A percentile compares a stretch with the other conserved stretches of the same genome.
Evolutionary conservation across 2,888 invertebrate species (phyloP).

Genomic region (Drosophila fulvimacula): DNA sequence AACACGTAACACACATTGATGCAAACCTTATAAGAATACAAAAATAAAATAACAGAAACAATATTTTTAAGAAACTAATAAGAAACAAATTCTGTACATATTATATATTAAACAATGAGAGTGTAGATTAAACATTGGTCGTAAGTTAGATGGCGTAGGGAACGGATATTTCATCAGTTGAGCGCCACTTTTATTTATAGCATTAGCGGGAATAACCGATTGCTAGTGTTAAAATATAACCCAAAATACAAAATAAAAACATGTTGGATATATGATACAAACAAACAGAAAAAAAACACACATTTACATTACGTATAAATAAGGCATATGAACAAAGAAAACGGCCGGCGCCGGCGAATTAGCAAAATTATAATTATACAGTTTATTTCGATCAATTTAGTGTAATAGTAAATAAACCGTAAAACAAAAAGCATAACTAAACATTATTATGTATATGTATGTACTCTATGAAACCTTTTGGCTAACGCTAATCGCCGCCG

Average conservation of each 20-base stretch:
- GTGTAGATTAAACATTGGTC: conserved; percentile 48
- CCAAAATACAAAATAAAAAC: conserved; percentile 48
- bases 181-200: conserved; percentile 57
- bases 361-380: conserved; percentile 63
- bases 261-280: conserved; percentile 58
- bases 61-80: conserved; percentile 44
- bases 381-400: conserved; percentile 66
- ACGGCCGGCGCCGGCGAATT: conserved; percentile 60
- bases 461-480: conserved; percentile 11
- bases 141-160: conserved; percentile 47
- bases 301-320: conserved; percentile 32
- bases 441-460: conserved; percentile 25
- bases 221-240: conserved; percentile 63
- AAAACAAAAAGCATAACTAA: conserved; percentile 48
- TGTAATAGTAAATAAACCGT: conserved; percentile 76
- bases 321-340: conserved; percentile 44
- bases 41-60: conserved; percentile 36
- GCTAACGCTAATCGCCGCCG: conserved; percentile 52
- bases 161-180: conserved; percentile 24
- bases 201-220: conserved; percentile 49
- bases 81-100: conserved; percentile 46
- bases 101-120: conserved; percentile 49
- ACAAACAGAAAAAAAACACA: conserved; percentile 23
- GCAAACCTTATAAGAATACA: conserved; percentile 25
- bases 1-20: conserved; percentile 21